Base-by-base conservation (phyloP, 2,113 vertebrate genomes). In the Carollia perspicillata region DNA sequence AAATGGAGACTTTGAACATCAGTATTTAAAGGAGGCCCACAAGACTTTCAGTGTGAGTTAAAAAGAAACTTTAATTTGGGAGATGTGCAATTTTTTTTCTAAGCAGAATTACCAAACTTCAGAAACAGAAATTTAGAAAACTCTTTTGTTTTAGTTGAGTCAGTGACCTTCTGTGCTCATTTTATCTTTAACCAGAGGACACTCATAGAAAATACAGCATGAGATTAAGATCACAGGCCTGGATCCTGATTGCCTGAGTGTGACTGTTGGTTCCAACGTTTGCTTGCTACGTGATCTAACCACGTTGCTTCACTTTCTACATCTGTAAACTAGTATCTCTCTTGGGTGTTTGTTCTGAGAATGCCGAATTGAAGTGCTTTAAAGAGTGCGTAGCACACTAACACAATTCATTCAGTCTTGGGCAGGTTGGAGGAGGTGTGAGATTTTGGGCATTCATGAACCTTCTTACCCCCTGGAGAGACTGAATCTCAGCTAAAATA, bases 401-500 rank as follows among this genome's bases (percentile, higher is more conserved):
- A 60, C 80, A 47, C 17, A n/a, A 83, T 71, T 80, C 12, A 23
- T 55, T 88, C 22, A 10, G 49, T 94, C 63, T 83, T 86, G 86
- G 80, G 63, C 71, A 72, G 6, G 4, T 16, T 53, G 42, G 68
- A 55, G 9, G 42, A 77, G 93, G 16, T 60, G 37, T 72, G 33
- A 0, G 0, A 0, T 8, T 44, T 97, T 47, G 91, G 60, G 66
- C 42, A n/a, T 80, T 47, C 26, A 51, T 65, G 28, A 85, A 97
- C 72, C 91, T 95, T 49, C 55, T 95, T 96, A 80, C n/a, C 33
- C 17, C 79, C 78, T 88, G 81, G 53, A 81, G 84, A 97, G 85
- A 98, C 96, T 58, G 94, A 97, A 97, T 97, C 94, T 96, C 87
- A 97, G 44, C 33, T 78, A 77, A 44, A 84, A 79, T 94, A 65